Base-by-base conservation (phyloP, 2,113 vertebrate species). In the Taurulus bubalis region DNA sequence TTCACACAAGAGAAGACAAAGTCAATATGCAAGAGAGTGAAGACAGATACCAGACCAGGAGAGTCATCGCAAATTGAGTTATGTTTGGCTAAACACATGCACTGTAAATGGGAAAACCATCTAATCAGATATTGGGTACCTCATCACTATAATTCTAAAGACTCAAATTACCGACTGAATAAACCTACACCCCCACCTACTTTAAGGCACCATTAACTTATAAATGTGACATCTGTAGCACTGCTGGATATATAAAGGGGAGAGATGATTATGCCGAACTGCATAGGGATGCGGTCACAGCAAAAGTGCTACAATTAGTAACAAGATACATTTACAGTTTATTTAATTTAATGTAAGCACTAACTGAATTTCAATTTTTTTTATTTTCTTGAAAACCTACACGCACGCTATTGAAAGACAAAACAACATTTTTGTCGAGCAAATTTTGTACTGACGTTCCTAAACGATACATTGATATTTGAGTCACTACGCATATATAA, bases 61-160 rank as follows among this genome's bases (percentile, higher is more conserved):
- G 82, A 91, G 89, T 92, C 92, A 80, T 91, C 70, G 71, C 91
- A 92, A 94, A 94, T 93, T 93, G 89, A 93, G 91, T 94, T 94
- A 94, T 91, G 93, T 93, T 93, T 88, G 85, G 88, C 85, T 90
- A 77, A 87, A 84, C 83, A 85, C 74, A 68, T 84, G 85, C 90
- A 91, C 92, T 92, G 96, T 97, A 96, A 97, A 97, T 96, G 94
- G 95, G 96, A 95, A 96, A 96, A 90, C 63, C 82, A 71, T 87
- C 95, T 94, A 95, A 95, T 95, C 95, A 93, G 94, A 94, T 96
- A 95, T 94, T 92, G 89, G 93, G 95, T 94, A 73, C 94, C 76
- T 34, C 92, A 85, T 93, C 91, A 86, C 95, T 92, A 86, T 95
- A 96, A 94, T 87, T 87, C 90, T 91, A 90, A 90, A 93, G 95